Evolutionary conservation across 2,113 vertebrate genomes (phyloP), one percentile per base, ranked within the genome.

Genomic region (Emydura subglobosa): DNA sequence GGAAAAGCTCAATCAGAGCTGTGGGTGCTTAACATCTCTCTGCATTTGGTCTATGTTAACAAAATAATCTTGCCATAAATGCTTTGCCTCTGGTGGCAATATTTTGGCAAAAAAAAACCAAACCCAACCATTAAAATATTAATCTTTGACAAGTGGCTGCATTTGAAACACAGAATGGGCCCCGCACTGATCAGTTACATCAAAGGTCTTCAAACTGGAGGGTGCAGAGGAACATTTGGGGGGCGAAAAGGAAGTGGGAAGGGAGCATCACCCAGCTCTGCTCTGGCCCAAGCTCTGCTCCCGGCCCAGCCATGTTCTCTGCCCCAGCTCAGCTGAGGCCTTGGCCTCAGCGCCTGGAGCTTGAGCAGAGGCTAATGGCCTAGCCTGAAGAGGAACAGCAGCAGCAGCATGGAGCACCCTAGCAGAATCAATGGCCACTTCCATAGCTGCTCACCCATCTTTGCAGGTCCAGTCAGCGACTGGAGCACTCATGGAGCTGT

Each of bases 321-420:
- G 51, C 3, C 14, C 51, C 51, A 53, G 51, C 51, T 53, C 51
- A 53, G 51, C 51, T 14, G 16, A 16, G 51, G 51, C 51, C 51
- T 53, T 12, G 50, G 50, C 50, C 13, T 51, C 50, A 51, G 50
- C 16, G 16, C 51, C 51, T 17, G 47, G 65, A 95, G 80, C 91
- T 34, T 50, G 91, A 93, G 81, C 86, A 53, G 44, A 10, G 7
- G 88, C 17, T 57, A 22, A 86, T 72, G 81, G 79, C 57, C 61
- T 50, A 22, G 21, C 39, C 49, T 55, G 55, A 53, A 29, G 78
- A 68, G 31, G 68, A 89, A 54, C 0, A 89, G 13, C 39, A 83
- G 78, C 34, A 53, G 72, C 22, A 47, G 7, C 42, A 82, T 59
- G 85, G 53, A 89, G 1, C 1, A 29, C 14, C 55, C 84, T 50